Evolutionary conservation across 2,888 invertebrate species (phyloP), one percentile per base, ranked within the genome.

Genomic region (Andrena chrysosceles): DNA sequence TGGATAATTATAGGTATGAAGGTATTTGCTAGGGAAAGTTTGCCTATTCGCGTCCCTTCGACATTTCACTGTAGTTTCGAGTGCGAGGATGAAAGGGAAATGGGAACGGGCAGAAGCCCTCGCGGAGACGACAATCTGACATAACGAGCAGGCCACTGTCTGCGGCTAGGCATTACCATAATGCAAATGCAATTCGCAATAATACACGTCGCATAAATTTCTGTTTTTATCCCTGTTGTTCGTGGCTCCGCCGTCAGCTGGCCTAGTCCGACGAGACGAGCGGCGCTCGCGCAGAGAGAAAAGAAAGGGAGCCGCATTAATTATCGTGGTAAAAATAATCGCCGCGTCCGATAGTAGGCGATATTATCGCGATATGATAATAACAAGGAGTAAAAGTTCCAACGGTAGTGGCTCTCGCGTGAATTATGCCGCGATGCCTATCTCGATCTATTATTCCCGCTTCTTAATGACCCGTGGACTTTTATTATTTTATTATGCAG

Each of bases 401-500:
- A 68, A 52, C 79, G 49, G 72, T 72, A 68, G 79, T 64, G 33
- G 10, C 13, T 54, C 29, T n/a, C 49, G 56, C 59, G 72, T 62
- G 60, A 79, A 73, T 80, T 71, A 82, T 54, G 49, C 80, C 64
- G 8, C 48, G 76, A 76, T 83, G 1, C 1, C 52, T 64, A 72
- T 80, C 84, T 68, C 59, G 54, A 16, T 64, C 59, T 83, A 81
- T 83, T 81, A 83, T 73, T 81, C 77, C 70, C 59, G 63, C 33
- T 68, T 59, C 76, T 83, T 86, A 86, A 86, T 72, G 69, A 83
- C 56, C 63, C 70, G 62, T 26, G 56, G 56, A 73, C 74, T 76
- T 86, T 86, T 79, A 76, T 83, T 77, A 78, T 86, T 84, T 81
- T 78, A 86, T 86, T 86, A 79, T 49, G 60, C 83, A 42, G 7